Base-by-base conservation (phyloP, 2,113 vertebrate species). In the Camelus bactrianus region DNA sequence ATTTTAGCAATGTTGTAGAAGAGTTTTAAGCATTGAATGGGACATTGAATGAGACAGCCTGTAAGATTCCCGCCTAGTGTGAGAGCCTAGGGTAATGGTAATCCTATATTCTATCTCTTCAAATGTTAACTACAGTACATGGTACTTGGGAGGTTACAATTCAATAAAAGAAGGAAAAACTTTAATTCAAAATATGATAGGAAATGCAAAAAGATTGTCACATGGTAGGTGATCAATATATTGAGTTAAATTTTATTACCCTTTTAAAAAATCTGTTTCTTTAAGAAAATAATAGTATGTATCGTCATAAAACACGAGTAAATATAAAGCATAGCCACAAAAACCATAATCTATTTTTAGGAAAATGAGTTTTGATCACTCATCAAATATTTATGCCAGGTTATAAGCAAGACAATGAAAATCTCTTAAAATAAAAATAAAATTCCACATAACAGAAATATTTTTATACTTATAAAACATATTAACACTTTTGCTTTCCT, bases 401-500 rank as follows among this genome's bases (percentile, higher is more conserved):
- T 62, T 69, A 54, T 60, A 93, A 89, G 38, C 20, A 91, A 88
- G 60, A n/a, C 91, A 91, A 83, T 79, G 30, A 52, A 92, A 93
- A 80, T 22, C 10, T 80, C 30, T 77, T 80, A 56, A 92, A 93
- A 89, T 94, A 79, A 77, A 91, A 97, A n/a, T 72, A 79, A 96
- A 92, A 86, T n/a, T 86, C 9, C 26, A 62, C 12, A 32, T 82
- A 60, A 91, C 3, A 79, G n/a, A 91, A 91, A 88, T 77, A 88
- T 48, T 83, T 90, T 95, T 35, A 72, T 35, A 77, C 26, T 28
- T 20, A 65, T 67, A 88, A 84, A 83, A 38, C 67, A 56, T 70
- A 64, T 73, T 73, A 69, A 30, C 50, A 73, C 30, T 46, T 96
- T 89, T 22, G 12, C 13, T 87, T 93, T 89, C 69, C 94, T 93